Evolutionary conservation across 2,113 vertebrate species (phyloP), one percentile per base, ranked within the genome.

Genomic region (Sturnus vulgaris): DNA sequence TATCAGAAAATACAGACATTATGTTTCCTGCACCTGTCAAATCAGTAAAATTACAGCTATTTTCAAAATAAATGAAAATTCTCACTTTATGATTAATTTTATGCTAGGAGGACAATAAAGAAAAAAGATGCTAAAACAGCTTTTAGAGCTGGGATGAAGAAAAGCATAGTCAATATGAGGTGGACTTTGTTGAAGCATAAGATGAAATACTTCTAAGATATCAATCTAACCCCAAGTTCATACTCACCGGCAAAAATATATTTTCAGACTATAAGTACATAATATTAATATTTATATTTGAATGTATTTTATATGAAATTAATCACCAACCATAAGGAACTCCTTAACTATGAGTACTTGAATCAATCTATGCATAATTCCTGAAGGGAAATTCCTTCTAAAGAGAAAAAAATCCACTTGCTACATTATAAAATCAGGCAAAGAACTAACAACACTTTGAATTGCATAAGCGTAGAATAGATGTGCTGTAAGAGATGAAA

Each of bases 1-100:
- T 77, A 42, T 82, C 44, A 85, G 44, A 72, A 89, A 75, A 79
- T 13, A 39, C 12, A 88, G 40, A 31, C 21, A 50, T 59, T 77
- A 19, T 64, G 25, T 93, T 93, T 93, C 33, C 16, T 81, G 10
- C 10, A 70, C 16, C 68, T 75, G 15, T n/a, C 23, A 87, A 55
- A 82, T 72, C 23, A 69, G 8, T 53, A 86, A 93, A 93, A 88
- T 80, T 61, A 68, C 23, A 85, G 16, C 12, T 86, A 55, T 83
- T 96, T 87, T 78, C 25, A 82, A 79, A 94, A 80, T 63, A 73
- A 93, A 92, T 69, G 6, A 85, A 78, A 81, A 87, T 68, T 86
- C 25, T 88, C 25, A 35, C 12, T 77, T 71, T 70, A 60, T 60
- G 21, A 30, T 81, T 71, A 61, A 17, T 33, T 6, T 85, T 4